Conservation (phyloP, 2,113 vertebrate species). For the Potamarius usumacintae region DNA sequence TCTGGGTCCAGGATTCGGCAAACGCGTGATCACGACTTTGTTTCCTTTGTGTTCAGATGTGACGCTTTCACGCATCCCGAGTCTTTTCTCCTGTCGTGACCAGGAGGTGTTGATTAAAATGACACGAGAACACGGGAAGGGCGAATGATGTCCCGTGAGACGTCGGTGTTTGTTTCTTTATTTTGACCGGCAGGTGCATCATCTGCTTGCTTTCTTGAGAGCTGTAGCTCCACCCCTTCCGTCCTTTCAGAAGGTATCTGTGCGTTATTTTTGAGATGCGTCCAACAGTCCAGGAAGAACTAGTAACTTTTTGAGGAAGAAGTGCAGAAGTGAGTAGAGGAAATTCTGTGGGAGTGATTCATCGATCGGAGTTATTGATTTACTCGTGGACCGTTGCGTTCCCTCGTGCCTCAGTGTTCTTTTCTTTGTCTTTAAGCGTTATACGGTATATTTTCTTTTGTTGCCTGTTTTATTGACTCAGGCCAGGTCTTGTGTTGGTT, state of each 20-base stretch:
- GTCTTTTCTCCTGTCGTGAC: not conserved
- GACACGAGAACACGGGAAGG: constrained; percentile 13
- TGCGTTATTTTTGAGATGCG: not conserved
- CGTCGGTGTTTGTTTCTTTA: not conserved
- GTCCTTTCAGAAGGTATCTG: not conserved
- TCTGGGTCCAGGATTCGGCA: not conserved
- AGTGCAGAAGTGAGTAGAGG: not conserved
- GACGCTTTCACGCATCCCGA: not conserved
- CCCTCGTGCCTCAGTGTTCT: not conserved
- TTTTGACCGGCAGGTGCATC: constrained; percentile 12
- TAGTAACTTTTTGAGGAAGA: not conserved
- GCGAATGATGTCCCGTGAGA: constrained; percentile 45
- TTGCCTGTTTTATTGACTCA: not conserved
- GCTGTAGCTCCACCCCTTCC: not conserved
- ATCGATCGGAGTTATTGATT: not conserved
- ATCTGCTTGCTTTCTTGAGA: not conserved
- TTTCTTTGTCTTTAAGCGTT: not conserved
- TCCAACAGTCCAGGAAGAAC: not conserved
- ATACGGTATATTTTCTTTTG: not conserved
- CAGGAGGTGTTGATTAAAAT: not conserved
- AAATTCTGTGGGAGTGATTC: not conserved
- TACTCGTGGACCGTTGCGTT: not conserved
- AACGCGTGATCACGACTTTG: too few relatives aligned
- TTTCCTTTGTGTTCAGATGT: not conserved
- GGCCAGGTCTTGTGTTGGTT: not conserved